These are phyloP conservation scores for Molanna angustata DNA, from an alignment of 2,888 invertebrate genomes.

Conservation along the genomic window DNA sequence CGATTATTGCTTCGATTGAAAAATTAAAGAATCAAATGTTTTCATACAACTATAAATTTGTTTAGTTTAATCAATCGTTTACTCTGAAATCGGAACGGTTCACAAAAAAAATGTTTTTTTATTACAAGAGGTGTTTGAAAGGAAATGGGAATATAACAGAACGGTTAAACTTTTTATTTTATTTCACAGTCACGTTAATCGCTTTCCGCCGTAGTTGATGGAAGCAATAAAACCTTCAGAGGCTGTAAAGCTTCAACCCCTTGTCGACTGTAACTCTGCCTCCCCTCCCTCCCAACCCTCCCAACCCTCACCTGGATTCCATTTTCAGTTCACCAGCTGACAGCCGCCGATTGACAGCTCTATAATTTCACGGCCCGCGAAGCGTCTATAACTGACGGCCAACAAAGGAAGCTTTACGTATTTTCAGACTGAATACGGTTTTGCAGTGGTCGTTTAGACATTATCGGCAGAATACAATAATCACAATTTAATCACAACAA, in stretches of 20 bases:
- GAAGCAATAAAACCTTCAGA: conserved; percentile 20
- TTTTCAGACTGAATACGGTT: conserved; percentile 12
- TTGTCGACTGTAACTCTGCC: not conserved
- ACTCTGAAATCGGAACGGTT: no score
- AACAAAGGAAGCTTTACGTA: conserved; percentile 26
- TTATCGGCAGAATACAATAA: no score
- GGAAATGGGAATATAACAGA: not conserved
- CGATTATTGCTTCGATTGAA: no score
- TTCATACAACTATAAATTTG: no score
- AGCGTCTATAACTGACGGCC: conserved; percentile 24
- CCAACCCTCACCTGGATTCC: conserved; percentile 22
- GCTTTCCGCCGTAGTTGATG: conserved; percentile 18
- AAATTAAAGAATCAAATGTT: no score
- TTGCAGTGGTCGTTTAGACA: not conserved
- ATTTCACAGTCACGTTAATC: conserved; percentile 18
- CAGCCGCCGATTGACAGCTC: conserved; percentile 31
- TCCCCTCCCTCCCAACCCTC: not conserved
- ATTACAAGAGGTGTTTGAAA: no score
- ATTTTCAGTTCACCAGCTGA: conserved; percentile 27
- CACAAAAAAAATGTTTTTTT: no score
- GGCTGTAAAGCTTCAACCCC: conserved; percentile 11
- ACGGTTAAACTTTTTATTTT: conserved; percentile 5
- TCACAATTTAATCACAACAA: no score
- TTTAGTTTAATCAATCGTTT: no score
- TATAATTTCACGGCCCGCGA: conserved; percentile 31